These are phyloP conservation scores for Germaria angustata DNA, from an alignment of 2,888 invertebrate species.

Conservation along the genomic window DNA sequence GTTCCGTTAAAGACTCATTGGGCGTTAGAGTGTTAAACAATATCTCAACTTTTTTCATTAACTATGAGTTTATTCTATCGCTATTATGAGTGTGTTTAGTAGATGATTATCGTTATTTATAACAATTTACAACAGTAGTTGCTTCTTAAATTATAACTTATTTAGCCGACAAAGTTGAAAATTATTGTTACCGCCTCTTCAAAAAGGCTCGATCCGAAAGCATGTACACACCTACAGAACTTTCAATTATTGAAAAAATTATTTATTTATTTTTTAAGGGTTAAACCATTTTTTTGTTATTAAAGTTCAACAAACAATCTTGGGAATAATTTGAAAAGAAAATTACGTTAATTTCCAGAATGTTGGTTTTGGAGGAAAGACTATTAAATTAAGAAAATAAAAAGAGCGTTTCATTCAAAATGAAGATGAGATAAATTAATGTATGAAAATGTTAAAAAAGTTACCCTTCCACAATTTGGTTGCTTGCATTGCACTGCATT, in stretches of 20 bases:
- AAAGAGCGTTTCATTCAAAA: slow-evolving; percentile 21
- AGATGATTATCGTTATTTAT: slow-evolving; percentile 11
- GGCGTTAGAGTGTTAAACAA: neutral
- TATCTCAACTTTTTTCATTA: neutral
- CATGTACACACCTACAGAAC: neutral
- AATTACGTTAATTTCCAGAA: slow-evolving; percentile 15
- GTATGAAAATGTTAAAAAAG: slow-evolving; percentile 31
- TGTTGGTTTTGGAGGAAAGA: neutral
- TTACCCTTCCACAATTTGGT: slow-evolving; percentile 46
- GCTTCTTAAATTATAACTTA: slow-evolving; percentile 18
- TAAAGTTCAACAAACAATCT: slow-evolving; percentile 2
- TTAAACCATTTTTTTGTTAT: neutral
- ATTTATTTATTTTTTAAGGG: no score
- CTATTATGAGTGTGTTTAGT: neutral
- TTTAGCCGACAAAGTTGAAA: slow-evolving; percentile 46
- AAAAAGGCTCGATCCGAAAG: neutral
- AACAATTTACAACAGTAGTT: slow-evolving; percentile 15
- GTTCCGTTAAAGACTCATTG: neutral
- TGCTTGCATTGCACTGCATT: slow-evolving; percentile 33
- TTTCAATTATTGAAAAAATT: slow-evolving; percentile 22
- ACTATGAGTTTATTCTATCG: neutral
- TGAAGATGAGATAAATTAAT: slow-evolving; percentile 24
- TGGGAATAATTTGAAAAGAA: neutral
- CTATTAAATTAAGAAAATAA: slow-evolving; percentile 8
- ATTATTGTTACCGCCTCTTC: slow-evolving; percentile 18